Evolutionary conservation across 23 tunicate species (phyloP), one percentile per base, ranked within the genome.

Genomic region (Ciona savignyi): DNA sequence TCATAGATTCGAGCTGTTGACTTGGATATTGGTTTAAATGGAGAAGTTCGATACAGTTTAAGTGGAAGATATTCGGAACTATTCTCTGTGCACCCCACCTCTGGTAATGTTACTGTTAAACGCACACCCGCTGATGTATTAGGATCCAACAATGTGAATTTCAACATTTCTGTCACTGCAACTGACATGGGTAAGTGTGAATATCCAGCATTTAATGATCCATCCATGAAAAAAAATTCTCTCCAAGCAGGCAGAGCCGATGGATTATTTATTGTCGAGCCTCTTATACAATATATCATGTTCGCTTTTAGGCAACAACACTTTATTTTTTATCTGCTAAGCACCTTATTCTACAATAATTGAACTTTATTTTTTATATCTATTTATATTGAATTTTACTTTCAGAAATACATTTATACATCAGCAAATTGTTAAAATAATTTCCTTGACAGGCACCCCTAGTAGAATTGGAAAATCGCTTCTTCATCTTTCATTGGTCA

Each of bases 1-100:
- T 63, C 22, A 4, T 25, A 82, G 87, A 70, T 74, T 9, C 64
- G 1, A 25, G 80, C 87, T 23, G 24, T 82, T 51, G 87, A 82
- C 27, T 19, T 48, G 29, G 87, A 82, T 33, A 25, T 1, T 23
- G 87, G 80, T 15, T 26, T 25, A 0, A 82, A 82, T 66, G 63
- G 75, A 3, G 21, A 62, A 63, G 51, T 82, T 19, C 29, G 35
- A 4, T 82, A 82, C 34, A 22, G 73, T 1, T 35, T 82, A 62
- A 70, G 67, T 65, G 77, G 66, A 67, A 28, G 21, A 25, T 35
- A 82, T 32, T 32, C 34, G 11, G 27, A 29, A 56, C 27, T 82
- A 4, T 75, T 82, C 30, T 29, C 28, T 22, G 33, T 82, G 60
- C 30, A 82, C 62, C 30, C 69, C 24, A 24, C 35, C 15, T 68